These are phyloP conservation scores for Gorsachius magnificus DNA, from an alignment of 2,797 vertebrate genomes.

Conservation along the genomic window DNA sequence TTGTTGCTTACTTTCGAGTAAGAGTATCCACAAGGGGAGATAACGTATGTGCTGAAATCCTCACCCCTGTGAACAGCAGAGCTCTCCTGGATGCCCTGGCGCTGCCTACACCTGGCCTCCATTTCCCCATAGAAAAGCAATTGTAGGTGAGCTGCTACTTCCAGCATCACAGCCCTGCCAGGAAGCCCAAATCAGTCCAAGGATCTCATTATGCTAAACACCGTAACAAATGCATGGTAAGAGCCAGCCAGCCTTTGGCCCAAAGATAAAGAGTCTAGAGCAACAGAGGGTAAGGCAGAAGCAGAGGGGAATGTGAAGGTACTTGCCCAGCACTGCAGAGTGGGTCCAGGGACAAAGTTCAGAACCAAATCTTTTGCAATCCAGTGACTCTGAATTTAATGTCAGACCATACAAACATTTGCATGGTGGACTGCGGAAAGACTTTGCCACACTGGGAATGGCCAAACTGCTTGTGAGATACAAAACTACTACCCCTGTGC, in stretches of 20 bases:
- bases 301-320: background rate
- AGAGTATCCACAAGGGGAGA: background rate
- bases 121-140: background rate
- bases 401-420: background rate
- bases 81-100: background rate
- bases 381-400: background rate
- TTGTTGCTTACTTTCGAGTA: background rate
- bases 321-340: background rate
- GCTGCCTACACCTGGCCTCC: background rate
- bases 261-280: background rate
- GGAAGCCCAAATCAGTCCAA: background rate
- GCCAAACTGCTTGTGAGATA: background rate
- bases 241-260: background rate
- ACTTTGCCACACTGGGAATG: background rate
- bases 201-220: background rate
- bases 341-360: background rate
- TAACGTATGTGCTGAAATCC: background rate
- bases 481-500: background rate
- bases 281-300: background rate
- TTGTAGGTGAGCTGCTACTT: background rate
- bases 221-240: fast-evolving
- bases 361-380: background rate
- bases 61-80: background rate
- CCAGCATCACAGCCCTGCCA: background rate
- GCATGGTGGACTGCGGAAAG: background rate